These are phyloP conservation scores for Galaxea fascicularis DNA, from an alignment of 92 coral and sea anemone genomes.

Conservation along the genomic window DNA sequence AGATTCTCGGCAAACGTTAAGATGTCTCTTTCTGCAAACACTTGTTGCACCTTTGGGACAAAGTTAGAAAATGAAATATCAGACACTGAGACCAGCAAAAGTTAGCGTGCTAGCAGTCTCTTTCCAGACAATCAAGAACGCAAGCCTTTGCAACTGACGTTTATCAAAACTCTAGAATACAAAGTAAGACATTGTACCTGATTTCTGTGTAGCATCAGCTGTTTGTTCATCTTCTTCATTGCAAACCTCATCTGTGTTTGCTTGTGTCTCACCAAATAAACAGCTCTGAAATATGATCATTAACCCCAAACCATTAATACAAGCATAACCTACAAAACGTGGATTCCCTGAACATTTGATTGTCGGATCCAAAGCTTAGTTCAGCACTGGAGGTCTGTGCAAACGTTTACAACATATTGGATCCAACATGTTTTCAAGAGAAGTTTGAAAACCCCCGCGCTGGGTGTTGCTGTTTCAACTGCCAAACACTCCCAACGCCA, in stretches of 20 bases:
- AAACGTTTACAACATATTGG: too few species aligned
- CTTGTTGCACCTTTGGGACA: constrained; percentile 83
- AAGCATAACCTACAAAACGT: background rate
- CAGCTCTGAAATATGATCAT: constrained; percentile 74
- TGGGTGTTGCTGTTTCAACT: too few species aligned
- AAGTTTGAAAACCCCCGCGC: too few species aligned
- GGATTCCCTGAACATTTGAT: background rate
- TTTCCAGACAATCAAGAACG: too few species aligned
- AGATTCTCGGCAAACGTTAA: constrained; percentile 97
- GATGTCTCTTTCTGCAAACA: constrained; percentile 97
- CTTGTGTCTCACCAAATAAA: constrained; percentile 90
- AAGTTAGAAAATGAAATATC: background rate
- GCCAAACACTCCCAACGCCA: too few species aligned
- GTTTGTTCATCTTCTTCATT: constrained; percentile 96
- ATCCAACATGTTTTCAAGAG: too few species aligned
- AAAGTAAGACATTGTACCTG: constrained; percentile 60
- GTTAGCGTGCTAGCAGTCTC: background rate
- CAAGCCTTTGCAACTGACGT: too few species aligned
- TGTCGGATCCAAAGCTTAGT: too few species aligned
- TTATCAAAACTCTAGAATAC: background rate
- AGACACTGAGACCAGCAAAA: background rate
- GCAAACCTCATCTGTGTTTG: constrained; percentile 93
- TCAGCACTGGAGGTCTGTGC: too few species aligned
- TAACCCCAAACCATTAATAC: background rate
- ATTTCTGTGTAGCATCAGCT: constrained; percentile 89